Conservation (phyloP, 2,888 invertebrate genomes). For the Capitulum mitella region DNA sequence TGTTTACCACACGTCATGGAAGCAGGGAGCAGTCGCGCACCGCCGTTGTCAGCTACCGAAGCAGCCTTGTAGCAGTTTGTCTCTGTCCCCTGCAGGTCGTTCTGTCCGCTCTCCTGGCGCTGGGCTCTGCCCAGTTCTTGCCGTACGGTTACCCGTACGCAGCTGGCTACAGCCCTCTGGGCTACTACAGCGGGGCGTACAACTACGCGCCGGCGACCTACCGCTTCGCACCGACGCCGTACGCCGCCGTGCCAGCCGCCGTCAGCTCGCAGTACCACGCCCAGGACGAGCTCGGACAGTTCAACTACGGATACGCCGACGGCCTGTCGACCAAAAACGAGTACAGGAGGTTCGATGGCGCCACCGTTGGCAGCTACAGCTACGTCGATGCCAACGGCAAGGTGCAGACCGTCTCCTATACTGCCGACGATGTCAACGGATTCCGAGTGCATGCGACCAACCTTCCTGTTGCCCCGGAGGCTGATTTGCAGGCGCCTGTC, state of each 20-base stretch:
- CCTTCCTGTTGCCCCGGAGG: conserved; percentile 46
- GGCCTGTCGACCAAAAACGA: conserved; percentile 59
- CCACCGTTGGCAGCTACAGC: conserved; percentile 34
- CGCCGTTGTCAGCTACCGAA: too few relatives aligned
- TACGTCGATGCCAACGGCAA: conserved; percentile 43
- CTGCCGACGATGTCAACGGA: conserved; percentile 43
- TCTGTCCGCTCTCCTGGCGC: background rate
- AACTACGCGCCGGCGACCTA: too few relatives aligned
- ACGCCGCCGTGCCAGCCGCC: background rate
- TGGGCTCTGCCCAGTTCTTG: background rate
- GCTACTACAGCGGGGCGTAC: background rate
- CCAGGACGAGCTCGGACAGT: background rate
- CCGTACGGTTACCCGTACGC: too few relatives aligned
- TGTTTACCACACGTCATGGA: too few relatives aligned
- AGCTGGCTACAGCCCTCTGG: background rate
- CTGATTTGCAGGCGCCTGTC: conserved; percentile 16
- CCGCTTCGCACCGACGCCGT: too few relatives aligned
- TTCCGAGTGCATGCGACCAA: conserved; percentile 58
- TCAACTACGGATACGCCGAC: conserved; percentile 55
- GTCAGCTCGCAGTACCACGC: conserved; percentile 17
- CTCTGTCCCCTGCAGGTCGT: too few relatives aligned
- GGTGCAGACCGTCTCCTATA: conserved; percentile 49
- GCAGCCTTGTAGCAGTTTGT: too few relatives aligned
- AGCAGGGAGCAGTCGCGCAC: too few relatives aligned
- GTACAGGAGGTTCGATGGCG: conserved; percentile 32